Percentiles rank a stretch among this genome's conserved stretches.
Conservation (phyloP, 2,797 vertebrate genomes). For the Sebastes trivittatus region DNA sequence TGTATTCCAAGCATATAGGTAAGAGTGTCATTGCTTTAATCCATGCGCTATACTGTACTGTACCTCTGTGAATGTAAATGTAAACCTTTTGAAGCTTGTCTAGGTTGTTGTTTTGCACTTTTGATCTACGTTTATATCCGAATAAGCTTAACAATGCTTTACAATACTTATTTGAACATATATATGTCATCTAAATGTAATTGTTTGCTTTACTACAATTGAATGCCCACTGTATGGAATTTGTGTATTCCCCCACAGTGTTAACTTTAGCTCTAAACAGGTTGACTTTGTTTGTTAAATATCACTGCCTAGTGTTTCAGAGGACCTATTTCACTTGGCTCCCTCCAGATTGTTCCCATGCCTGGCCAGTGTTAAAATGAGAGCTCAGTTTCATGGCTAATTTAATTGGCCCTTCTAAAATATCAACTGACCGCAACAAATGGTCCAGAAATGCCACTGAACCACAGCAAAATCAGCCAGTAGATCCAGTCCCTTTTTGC, state of each 20-base stretch:
- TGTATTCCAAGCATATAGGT: neutral
- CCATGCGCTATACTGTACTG: neutral
- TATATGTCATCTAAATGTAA: neutral
- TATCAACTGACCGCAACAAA: constrained; percentile 31
- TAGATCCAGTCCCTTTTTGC: constrained; percentile 1
- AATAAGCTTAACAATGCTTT: neutral
- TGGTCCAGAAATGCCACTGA: constrained; percentile 15
- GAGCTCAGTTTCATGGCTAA: constrained; percentile 15
- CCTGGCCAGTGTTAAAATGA: constrained; percentile 10
- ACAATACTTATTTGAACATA: neutral
- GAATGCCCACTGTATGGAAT: neutral
- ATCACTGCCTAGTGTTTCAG: neutral
- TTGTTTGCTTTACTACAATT: neutral
- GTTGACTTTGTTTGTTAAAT: neutral
- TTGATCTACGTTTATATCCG: no score
- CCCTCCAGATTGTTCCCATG: neutral
- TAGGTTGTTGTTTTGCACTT: no score
- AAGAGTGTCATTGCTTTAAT: neutral
- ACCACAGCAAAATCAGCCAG: constrained; percentile 4
- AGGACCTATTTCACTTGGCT: neutral
- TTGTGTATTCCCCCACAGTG: neutral
- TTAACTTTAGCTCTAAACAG: neutral
- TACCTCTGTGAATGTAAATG: neutral
- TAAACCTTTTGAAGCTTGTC: neutral
- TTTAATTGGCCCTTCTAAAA: constrained; percentile 37